Conservation (phyloP, 2,113 vertebrate genomes). For the Notothenia rossii region DNA sequence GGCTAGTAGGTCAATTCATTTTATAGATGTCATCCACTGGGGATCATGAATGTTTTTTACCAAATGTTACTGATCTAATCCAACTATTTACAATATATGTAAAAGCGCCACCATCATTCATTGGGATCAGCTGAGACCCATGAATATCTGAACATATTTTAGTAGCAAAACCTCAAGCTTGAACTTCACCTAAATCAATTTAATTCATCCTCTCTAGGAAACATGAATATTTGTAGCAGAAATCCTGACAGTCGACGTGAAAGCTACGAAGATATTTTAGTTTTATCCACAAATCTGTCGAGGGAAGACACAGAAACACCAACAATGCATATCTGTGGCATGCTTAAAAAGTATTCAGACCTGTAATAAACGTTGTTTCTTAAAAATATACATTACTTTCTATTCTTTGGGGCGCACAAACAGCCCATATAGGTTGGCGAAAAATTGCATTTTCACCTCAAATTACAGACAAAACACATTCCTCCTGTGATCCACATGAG, state of each 20-base stretch:
- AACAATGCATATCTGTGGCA: background rate
- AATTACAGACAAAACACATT: too few species aligned
- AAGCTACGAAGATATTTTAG: background rate
- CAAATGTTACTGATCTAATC: background rate
- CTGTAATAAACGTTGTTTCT: background rate
- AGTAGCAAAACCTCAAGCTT: background rate
- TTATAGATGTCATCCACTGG: background rate
- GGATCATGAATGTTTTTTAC: background rate
- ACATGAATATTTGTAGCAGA: background rate
- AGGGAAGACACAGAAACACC: background rate
- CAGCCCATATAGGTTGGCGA: too few species aligned
- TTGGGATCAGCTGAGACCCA: background rate
- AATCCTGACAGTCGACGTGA: too few species aligned
- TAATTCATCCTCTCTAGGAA: background rate
- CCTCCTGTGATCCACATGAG: too few species aligned
- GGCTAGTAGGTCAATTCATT: too few species aligned
- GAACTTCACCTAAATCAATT: background rate
- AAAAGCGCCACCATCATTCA: background rate
- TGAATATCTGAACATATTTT: background rate
- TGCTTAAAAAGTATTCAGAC: background rate
- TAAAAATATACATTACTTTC: background rate
- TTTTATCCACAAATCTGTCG: background rate
- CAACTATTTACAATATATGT: background rate
- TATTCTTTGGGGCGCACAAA: background rate
- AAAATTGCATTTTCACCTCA: too few species aligned